Conservation (phyloP, 2,888 invertebrate species). For the Perizoma affinitatum region DNA sequence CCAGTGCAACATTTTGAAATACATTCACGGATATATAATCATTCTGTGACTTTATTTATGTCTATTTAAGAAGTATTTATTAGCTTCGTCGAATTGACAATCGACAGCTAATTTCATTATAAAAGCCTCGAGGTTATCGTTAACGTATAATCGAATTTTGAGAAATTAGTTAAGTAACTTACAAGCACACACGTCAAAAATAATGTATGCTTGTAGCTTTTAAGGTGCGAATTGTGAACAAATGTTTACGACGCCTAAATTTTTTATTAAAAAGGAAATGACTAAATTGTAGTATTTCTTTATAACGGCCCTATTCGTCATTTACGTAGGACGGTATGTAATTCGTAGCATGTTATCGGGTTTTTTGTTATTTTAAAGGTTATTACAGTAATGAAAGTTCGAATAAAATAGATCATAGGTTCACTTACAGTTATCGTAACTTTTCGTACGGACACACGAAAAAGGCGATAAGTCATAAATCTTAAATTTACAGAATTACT, state of each 20-base stretch:
- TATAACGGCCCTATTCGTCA: no score
- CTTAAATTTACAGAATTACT: slow-evolving; percentile 32
- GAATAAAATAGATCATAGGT: slow-evolving; percentile 24
- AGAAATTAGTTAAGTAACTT: slow-evolving; percentile 39
- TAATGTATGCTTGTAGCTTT: slow-evolving; percentile 14
- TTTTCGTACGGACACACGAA: slow-evolving; percentile 29
- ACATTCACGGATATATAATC: slow-evolving; percentile 30
- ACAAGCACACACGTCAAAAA: slow-evolving; percentile 2
- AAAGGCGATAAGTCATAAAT: slow-evolving; percentile 27
- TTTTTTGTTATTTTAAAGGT: slow-evolving; percentile 16
- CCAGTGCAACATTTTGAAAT: slow-evolving; percentile 32
- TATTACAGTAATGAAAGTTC: slow-evolving; percentile 16
- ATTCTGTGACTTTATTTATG: slow-evolving; percentile 57
- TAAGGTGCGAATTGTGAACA: slow-evolving; percentile 6
- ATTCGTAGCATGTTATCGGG: slow-evolving; percentile 5
- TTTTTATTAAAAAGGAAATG: no score
- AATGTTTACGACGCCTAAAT: slow-evolving; percentile 4
- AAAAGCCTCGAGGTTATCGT: slow-evolving; percentile 41
- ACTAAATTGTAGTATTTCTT: no score
- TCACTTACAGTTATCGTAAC: slow-evolving; percentile 5
- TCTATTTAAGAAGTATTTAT: slow-evolving; percentile 43
- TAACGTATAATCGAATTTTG: slow-evolving; percentile 42
- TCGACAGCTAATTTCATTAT: slow-evolving; percentile 56
- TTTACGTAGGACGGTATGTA: not conserved
- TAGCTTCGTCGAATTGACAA: slow-evolving; percentile 44